phyloP scores from a whole-genome alignment of 2,113 vertebrate genomes.

The Toxostoma redivivum region DNA sequence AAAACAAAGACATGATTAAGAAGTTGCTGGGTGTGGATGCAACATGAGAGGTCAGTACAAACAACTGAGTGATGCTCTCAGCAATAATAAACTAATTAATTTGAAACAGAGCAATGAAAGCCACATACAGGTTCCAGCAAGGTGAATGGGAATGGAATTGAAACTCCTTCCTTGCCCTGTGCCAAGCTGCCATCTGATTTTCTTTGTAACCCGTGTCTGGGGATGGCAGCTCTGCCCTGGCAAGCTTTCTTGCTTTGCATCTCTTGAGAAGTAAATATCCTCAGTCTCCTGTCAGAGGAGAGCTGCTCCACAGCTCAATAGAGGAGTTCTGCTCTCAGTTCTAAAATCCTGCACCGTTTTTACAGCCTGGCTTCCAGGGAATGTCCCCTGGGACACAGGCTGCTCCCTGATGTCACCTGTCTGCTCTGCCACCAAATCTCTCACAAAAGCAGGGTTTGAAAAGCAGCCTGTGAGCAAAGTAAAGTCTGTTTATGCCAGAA shows the following conservation, averaged over 20 bases:
- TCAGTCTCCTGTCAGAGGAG: not conserved
- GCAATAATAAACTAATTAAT: conserved; percentile 36
- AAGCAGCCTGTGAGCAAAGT: not conserved
- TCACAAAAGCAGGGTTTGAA: not conserved
- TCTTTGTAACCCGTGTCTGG: not conserved
- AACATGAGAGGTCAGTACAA: not conserved
- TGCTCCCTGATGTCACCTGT: not conserved
- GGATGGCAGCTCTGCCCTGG: not conserved
- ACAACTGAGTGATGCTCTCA: conserved; percentile 15
- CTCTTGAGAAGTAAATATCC: not conserved
- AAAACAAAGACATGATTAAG: conserved; percentile 57
- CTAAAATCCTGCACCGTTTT: not conserved
- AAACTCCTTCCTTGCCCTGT: not conserved
- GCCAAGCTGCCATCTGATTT: not conserved
- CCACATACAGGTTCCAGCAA: not conserved
- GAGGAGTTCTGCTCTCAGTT: not conserved
- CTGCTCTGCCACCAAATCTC: not conserved
- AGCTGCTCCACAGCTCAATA: not conserved
- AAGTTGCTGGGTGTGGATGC: conserved; percentile 10
- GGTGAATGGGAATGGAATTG: not conserved
- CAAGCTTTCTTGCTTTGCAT: not conserved
- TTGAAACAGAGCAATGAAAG: not conserved
- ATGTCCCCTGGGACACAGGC: not conserved
- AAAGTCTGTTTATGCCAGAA: not conserved
- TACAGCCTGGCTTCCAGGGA: not conserved